phyloP scores from a whole-genome alignment of 2,113 vertebrate genomes.

The Brachyistius frenatus region DNA sequence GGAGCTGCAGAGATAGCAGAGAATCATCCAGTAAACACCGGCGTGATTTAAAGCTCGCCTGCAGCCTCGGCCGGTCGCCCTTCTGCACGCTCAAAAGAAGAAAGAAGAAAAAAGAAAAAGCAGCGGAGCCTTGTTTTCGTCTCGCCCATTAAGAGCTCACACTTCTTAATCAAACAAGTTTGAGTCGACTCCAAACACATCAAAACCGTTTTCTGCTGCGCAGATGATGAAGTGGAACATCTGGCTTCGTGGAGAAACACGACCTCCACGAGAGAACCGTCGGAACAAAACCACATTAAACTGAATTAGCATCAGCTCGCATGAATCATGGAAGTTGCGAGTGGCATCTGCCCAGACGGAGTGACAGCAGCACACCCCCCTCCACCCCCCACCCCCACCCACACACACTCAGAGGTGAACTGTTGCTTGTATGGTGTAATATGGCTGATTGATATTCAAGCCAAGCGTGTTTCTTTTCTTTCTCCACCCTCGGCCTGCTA shows the following conservation, averaged over 20 bases:
- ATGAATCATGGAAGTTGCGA: constrained; percentile 12
- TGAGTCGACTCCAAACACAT: constrained; percentile 11
- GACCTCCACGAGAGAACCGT: constrained; percentile 13
- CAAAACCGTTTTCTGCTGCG: constrained; percentile 11
- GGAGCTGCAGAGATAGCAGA: constrained; percentile 31
- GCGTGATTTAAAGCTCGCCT: constrained; percentile 31
- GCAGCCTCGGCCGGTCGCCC: constrained; percentile 12
- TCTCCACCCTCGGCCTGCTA: constrained; percentile 39
- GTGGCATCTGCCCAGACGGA: constrained; percentile 22
- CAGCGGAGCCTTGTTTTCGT: not conserved
- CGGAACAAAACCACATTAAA: not conserved
- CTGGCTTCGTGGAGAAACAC: constrained; percentile 22
- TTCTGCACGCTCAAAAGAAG: not conserved
- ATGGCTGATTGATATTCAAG: constrained; percentile 68
- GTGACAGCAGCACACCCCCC: not conserved
- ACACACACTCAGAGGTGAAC: not conserved
- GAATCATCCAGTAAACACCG: constrained; percentile 44
- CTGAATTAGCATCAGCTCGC: constrained; percentile 21
- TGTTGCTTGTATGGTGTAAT: constrained; percentile 12
- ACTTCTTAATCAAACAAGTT: constrained; percentile 4
- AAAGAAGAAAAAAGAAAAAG: not conserved
- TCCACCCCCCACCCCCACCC: too few species aligned
- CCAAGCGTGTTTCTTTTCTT: constrained; percentile 26
- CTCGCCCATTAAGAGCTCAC: constrained; percentile 12
- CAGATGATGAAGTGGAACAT: constrained; percentile 38